Evolutionary conservation across 2,113 vertebrate genomes (phyloP), one percentile per base, ranked within the genome.

Genomic region (Aphyosemion australe): DNA sequence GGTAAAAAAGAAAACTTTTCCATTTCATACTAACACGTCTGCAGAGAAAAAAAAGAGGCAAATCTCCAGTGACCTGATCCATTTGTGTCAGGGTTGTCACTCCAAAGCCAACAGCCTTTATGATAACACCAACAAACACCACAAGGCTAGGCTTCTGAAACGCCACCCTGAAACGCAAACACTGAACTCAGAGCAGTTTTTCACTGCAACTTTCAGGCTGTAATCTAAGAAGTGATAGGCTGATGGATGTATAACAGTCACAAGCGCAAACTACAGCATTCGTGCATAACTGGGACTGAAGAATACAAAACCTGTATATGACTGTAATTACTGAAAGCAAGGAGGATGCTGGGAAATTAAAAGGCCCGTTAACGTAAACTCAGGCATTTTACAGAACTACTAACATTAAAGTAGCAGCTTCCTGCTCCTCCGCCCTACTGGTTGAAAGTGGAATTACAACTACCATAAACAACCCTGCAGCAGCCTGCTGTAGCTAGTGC

Each of bases 151-250:
- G 39, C 53, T 20, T 50, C 31, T 53, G 10, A 73, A 56, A 55
- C 87, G 78, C 80, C 91, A 80, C 88, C 91, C 85, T 72, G 83
- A 81, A 89, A 88, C 58, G 74, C 84, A 92, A 91, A 92, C 84
- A 88, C 32, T 6, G 39, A 50, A 32, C 46, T 13, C 43, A 39
- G 19, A 61, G 65, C 20, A 54, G 15, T 34, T 60, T 49, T 13
- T 46, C 34, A 19, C 11, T 31, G 12, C 56, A 68, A 56, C 49
- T 47, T 46, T 10, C 42, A 53, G 41, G 31, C 18, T 42, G 45
- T 31, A 54, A 46, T 57, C 18, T 4, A 20, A 18, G 12, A 26
- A 51, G 48, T 65, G 76, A 67, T 68, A 73, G 65, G 46, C 46
- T 49, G 19, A 70, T 68, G 63, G 52, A 32, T 18, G 1, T 41